Evolutionary conservation across 2,888 invertebrate genomes (phyloP), one percentile per base, ranked within the genome.

Genomic region (Apotomis capreana): DNA sequence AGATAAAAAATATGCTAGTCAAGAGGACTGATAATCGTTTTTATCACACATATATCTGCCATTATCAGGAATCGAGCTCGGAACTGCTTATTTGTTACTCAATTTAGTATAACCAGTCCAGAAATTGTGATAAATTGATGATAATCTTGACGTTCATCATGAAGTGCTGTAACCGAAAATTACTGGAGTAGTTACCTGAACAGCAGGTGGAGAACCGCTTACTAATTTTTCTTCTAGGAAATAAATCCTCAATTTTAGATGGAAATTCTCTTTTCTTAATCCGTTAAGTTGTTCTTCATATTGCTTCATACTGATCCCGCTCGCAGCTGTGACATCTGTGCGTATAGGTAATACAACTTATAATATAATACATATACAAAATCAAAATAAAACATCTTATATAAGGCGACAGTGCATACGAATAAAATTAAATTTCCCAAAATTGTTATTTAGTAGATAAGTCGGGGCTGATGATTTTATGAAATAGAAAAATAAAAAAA

Each of bases 251-350:
- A 98, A 91, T 89, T 98, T 98, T 26, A 99, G 92, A 89, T 97
- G 96, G 84, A 98, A 99, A 88, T 98, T 99, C 87, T 98, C 98
- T 87, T 98, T 98, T 78, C 96, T 95, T 75, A 98, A 90, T 61
- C 95, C 94, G 67, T 95, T 95, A 76, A 98, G 94, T 86, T 98
- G 96, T 87, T 98, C 97, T 85, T 98, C 98, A 83, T 97, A 96
- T 79, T 98, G 98, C 82, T 98, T 98, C 94, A 98, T 96, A 44
- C 97, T 96, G 68, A 96, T 94, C 8, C 96, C 96, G 79, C 95
- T 94, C 10, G 88, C 88, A 51, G 80, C 84, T 9, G 91, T 91
- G 37, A 90, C 84, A 82, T 93, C 92, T 91, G 79, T 6, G 75
- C 60, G 6, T 4, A 59, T 57, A 26, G 26, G 26, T 26, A 26